Percentiles rank a stretch among this genome's conserved stretches.
Conservation (phyloP, 2,797 vertebrate genomes). For the Mallotus villosus region DNA sequence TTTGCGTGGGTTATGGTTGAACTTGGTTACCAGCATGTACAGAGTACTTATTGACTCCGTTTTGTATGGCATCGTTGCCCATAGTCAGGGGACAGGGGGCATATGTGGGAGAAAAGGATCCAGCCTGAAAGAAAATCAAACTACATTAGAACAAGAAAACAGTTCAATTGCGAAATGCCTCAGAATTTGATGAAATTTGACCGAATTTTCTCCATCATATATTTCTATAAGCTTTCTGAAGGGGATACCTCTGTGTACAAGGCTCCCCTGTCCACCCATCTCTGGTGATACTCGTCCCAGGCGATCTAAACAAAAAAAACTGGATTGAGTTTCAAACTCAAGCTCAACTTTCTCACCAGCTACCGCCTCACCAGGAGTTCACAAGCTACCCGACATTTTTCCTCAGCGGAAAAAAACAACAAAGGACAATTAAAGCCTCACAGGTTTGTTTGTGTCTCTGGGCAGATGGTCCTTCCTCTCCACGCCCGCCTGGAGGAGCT, state of each 20-base stretch:
- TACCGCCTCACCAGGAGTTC: not conserved
- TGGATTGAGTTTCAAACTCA: not conserved
- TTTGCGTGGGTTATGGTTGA: not conserved
- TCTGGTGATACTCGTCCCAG: not conserved
- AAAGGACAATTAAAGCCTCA: not conserved
- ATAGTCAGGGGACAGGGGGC: too few relatives aligned
- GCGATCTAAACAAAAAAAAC: not conserved
- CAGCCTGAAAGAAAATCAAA: too few relatives aligned
- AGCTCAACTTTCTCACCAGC: not conserved
- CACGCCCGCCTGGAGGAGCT: not conserved
- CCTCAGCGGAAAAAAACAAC: not conserved
- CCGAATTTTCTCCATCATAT: too few relatives aligned
- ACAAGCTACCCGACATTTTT: not conserved
- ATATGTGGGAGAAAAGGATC: too few relatives aligned
- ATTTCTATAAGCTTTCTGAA: not conserved
- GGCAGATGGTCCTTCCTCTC: not conserved
- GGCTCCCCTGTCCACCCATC: not conserved
- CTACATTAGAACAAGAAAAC: too few relatives aligned
- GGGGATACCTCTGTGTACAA: not conserved
- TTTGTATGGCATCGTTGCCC: too few relatives aligned
- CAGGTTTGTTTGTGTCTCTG: not conserved
- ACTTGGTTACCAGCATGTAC: not conserved
- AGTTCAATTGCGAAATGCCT: too few relatives aligned
- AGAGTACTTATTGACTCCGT: too few relatives aligned
- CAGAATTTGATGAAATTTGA: too few relatives aligned